These are phyloP conservation scores for Stenichneumon culpator DNA, from an alignment of 2,888 invertebrate genomes.

Conservation along the genomic window DNA sequence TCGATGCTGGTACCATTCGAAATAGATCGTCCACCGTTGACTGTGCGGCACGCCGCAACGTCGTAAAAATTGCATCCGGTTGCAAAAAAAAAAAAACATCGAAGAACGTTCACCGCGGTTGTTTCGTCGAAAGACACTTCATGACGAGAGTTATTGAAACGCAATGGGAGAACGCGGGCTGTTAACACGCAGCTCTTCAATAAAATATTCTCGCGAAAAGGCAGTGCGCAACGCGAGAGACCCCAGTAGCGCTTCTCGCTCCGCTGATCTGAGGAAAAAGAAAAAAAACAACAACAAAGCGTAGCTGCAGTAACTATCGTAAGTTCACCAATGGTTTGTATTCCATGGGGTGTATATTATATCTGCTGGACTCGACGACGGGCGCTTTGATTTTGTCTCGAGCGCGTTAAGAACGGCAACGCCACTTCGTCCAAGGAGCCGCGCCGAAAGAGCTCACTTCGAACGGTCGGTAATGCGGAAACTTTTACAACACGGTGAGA, in stretches of 20 bases:
- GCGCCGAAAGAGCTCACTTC: neutral
- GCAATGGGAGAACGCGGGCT: conserved; percentile 17
- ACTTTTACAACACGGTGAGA: conserved; percentile 59
- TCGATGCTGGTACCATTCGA: neutral
- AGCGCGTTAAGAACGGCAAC: conserved; percentile 35
- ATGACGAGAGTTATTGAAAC: conserved; percentile 61
- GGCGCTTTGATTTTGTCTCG: conserved; percentile 61
- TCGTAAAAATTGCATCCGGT: neutral
- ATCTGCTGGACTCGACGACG: conserved; percentile 39
- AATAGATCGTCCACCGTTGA: neutral
- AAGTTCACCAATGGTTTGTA: conserved; percentile 60
- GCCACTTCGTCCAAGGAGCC: neutral
- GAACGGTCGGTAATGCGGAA: conserved; percentile 2
- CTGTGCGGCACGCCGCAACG: neutral
- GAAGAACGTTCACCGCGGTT: conserved; percentile 12
- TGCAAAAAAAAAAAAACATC: conserved; percentile 13
- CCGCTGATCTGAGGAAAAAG: conserved; percentile 47
- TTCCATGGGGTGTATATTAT: conserved; percentile 57
- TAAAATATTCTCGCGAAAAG: conserved; percentile 25
- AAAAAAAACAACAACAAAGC: conserved; percentile 40
- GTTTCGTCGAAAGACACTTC: conserved; percentile 66
- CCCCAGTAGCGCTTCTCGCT: conserved; percentile 52
- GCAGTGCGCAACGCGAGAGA: conserved; percentile 17
- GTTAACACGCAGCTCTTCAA: conserved; percentile 52
- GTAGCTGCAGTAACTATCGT: conserved; percentile 53